phyloP scores from a whole-genome alignment of 2,888 invertebrate species.

The Cryptosula pallasiana region DNA sequence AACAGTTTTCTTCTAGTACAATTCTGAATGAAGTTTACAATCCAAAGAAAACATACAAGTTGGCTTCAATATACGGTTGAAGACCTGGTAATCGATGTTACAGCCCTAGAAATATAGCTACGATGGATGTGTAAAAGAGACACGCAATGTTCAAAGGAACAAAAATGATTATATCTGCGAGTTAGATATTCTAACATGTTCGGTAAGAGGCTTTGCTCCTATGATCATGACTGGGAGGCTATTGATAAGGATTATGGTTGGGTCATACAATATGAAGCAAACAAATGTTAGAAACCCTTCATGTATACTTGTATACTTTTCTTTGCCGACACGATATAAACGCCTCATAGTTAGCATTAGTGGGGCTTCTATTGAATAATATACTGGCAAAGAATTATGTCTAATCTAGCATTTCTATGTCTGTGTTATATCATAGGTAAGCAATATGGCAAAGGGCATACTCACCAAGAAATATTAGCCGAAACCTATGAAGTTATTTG shows the following conservation, averaged over 20 bases:
- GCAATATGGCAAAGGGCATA: background rate
- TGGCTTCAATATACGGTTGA: too few species aligned
- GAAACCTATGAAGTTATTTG: too few species aligned
- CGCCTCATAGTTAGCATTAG: background rate
- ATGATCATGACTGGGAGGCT: background rate
- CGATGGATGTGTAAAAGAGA: background rate
- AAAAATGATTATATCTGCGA: background rate
- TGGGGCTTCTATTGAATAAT: background rate
- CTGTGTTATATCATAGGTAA: background rate
- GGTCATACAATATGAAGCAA: background rate
- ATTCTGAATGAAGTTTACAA: too few species aligned
- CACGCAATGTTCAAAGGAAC: background rate
- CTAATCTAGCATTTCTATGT: background rate
- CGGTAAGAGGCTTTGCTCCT: background rate
- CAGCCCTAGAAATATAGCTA: too few species aligned
- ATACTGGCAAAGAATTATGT: background rate
- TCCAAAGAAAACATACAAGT: background rate
- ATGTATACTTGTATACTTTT: too few species aligned
- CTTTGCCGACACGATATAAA: background rate
- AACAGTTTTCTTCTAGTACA: too few species aligned
- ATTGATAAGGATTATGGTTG: background rate
- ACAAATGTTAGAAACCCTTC: slow-evolving; percentile 14
- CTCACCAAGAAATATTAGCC: too few species aligned
- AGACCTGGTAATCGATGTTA: too few species aligned
- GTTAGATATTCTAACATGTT: background rate